These are phyloP conservation scores for Achlya flavicornis DNA, from an alignment of 2,888 invertebrate genomes.

Conservation along the genomic window DNA sequence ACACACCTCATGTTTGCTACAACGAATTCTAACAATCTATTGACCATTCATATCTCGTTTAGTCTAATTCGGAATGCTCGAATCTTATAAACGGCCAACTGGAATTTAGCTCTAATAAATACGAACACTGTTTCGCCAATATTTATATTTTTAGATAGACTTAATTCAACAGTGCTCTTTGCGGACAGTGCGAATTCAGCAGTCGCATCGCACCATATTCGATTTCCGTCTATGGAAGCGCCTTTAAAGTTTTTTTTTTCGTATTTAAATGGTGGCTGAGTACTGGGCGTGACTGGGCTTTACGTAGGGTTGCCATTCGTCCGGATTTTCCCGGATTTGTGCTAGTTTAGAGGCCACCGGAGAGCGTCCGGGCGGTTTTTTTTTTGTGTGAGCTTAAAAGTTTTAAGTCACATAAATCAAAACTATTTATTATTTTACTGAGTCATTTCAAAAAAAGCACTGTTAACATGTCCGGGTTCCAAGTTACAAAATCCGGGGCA, in stretches of 20 bases:
- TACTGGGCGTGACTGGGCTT: too few relatives aligned
- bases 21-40: background rate
- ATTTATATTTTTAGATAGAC: background rate
- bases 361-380: too few relatives aligned
- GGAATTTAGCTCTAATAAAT: background rate
- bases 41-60: slow-evolving; percentile 2
- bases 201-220: background rate
- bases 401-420: too few relatives aligned
- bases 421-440: too few relatives aligned
- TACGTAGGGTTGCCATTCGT: too few relatives aligned
- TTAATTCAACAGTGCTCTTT: background rate
- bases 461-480: too few relatives aligned
- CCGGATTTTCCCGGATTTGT: too few relatives aligned
- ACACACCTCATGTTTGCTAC: background rate
- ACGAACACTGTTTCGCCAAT: background rate
- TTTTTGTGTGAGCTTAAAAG: too few relatives aligned
- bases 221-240: background rate
- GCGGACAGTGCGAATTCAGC: background rate
- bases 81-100: slow-evolving; percentile 9
- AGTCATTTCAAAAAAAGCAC: too few relatives aligned
- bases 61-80: slow-evolving; percentile 7
- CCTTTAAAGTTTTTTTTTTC: background rate
- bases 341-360: too few relatives aligned
- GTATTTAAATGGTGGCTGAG: too few relatives aligned
- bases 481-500: too few relatives aligned